Evolutionary conservation across 2,888 invertebrate genomes (phyloP).

Genomic region (Stomorhina lunata): DNA sequence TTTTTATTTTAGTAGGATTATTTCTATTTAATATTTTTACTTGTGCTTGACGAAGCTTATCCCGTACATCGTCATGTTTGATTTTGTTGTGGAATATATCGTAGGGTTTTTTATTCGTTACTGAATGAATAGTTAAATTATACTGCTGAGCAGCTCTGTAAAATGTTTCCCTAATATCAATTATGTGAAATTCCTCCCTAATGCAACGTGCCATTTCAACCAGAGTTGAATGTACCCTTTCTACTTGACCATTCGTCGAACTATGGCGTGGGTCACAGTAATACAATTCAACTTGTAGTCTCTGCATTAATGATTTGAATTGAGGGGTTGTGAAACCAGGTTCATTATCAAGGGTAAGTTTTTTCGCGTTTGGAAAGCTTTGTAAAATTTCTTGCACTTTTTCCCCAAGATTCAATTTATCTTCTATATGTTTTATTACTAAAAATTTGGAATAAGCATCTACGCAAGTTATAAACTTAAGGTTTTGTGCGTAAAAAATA

Average conservation of each 20-base stretch:
- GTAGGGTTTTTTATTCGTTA: too few species aligned
- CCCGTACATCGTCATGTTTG: too few species aligned
- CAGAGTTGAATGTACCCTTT: slow-evolving; percentile 6
- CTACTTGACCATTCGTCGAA: too few species aligned
- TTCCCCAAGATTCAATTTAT: slow-evolving; percentile 50
- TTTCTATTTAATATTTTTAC: background rate
- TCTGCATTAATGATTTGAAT: too few species aligned
- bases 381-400: slow-evolving; percentile 56
- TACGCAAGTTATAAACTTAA: slow-evolving; percentile 44
- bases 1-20: background rate
- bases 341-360: slow-evolving; percentile 38
- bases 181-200: background rate
- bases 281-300: too few species aligned
- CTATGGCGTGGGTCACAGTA: too few species aligned
- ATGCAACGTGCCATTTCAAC: background rate
- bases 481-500: slow-evolving; percentile 47
- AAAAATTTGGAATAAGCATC: slow-evolving; percentile 59
- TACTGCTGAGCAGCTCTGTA: too few species aligned
- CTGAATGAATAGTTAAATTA: too few species aligned
- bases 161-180: too few species aligned
- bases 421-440: slow-evolving; percentile 45
- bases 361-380: slow-evolving; percentile 41
- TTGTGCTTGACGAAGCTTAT: background rate
- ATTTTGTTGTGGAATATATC: too few species aligned
- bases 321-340: too few species aligned